Conservation (phyloP, 1,140 invertebrate genomes). For the Bombus picipes region DNA sequence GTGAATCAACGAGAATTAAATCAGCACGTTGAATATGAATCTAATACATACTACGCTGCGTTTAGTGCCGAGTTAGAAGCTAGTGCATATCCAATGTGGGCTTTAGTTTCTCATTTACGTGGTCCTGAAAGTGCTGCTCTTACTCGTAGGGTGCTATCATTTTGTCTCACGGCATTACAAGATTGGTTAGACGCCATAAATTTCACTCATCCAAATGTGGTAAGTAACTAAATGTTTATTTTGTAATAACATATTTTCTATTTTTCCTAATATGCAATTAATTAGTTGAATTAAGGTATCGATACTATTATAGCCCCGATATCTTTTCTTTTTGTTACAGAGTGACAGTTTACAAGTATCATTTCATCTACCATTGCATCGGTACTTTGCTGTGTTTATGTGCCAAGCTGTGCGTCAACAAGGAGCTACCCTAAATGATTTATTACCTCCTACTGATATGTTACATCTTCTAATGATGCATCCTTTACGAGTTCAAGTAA, state of each 20-base stretch:
- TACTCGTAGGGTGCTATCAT: slow-evolving; percentile 88
- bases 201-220: slow-evolving; percentile 87
- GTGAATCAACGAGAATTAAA: slow-evolving; percentile 94
- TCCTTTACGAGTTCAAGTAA: slow-evolving; percentile 95
- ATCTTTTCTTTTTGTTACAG: slow-evolving; percentile 78
- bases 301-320: background rate
- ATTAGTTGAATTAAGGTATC: background rate
- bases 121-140: slow-evolving; percentile 88
- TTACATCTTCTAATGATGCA: slow-evolving; percentile 92
- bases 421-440: slow-evolving; percentile 88
- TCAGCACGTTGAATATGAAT: slow-evolving; percentile 98
- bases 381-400: slow-evolving; percentile 96
- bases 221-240: slow-evolving; percentile 74
- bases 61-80: slow-evolving; percentile 98
- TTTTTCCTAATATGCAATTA: background rate
- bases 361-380: slow-evolving; percentile 97
- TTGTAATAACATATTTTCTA: slow-evolving; percentile 46
- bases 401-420: slow-evolving; percentile 94
- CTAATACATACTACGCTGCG: slow-evolving; percentile 97
- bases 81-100: slow-evolving; percentile 98
- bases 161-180: slow-evolving; percentile 89
- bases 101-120: slow-evolving; percentile 93
- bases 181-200: slow-evolving; percentile 94
- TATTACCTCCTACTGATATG: slow-evolving; percentile 90
- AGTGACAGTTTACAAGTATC: slow-evolving; percentile 93